Evolutionary conservation across 2,888 invertebrate species (phyloP).

Genomic region (Synanthedon andrenaeformis): DNA sequence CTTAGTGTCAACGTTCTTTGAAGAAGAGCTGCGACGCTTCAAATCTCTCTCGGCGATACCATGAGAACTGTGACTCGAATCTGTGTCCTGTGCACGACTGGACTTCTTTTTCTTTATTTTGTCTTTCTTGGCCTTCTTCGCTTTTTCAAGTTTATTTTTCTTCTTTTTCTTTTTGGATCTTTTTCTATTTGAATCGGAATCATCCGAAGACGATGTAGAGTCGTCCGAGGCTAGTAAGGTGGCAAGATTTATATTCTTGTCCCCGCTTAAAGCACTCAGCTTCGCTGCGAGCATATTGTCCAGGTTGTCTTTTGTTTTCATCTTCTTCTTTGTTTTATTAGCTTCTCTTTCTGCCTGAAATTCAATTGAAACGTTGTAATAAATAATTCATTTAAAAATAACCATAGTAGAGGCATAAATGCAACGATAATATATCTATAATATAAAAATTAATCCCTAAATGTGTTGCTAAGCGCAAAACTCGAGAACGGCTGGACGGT

Average conservation of each 20-base stretch:
- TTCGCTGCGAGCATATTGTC: slow-evolving; percentile 79
- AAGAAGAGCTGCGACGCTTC: neutral
- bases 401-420: no score
- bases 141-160: slow-evolving; percentile 32
- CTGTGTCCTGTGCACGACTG: neutral
- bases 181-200: neutral
- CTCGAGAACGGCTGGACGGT: no score
- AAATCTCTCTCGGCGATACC: neutral
- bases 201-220: slow-evolving; percentile 30
- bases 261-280: slow-evolving; percentile 73
- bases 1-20: neutral
- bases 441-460: no score
- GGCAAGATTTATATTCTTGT: slow-evolving; percentile 41
- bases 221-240: slow-evolving; percentile 46
- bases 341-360: slow-evolving; percentile 52
- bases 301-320: slow-evolving; percentile 65
- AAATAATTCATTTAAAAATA: no score
- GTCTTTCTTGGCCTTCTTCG: slow-evolving; percentile 31
- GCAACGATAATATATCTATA: no score
- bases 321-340: slow-evolving; percentile 57
- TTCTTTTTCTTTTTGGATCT: slow-evolving; percentile 33
- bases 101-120: slow-evolving; percentile 24
- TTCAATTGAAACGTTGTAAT: slow-evolving; percentile 4
- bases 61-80: neutral
- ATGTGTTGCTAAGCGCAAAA: no score